Evolutionary conservation across 2,797 vertebrate species (phyloP).

Genomic region (Antrozous pallidus): DNA sequence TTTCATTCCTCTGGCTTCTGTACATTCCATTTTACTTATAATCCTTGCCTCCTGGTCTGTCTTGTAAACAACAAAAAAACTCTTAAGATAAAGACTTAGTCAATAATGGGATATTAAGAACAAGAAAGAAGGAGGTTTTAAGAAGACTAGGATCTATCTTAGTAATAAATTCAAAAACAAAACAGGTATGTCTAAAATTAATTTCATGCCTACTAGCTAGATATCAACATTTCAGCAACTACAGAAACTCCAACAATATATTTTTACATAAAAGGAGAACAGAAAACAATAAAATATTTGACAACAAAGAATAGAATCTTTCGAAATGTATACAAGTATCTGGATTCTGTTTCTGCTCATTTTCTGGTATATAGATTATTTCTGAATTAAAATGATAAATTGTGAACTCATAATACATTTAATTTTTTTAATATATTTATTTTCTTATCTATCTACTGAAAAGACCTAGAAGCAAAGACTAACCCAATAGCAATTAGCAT

Average conservation of each 20-base stretch:
- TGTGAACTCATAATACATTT: neutral
- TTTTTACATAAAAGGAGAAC: slow-evolving; percentile 11
- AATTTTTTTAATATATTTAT: neutral
- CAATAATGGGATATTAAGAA: neutral
- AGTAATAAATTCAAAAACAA: neutral
- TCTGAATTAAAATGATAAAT: slow-evolving; percentile 34
- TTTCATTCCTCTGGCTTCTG: neutral
- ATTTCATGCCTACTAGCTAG: neutral
- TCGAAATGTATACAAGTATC: neutral
- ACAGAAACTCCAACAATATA: neutral
- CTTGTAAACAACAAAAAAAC: neutral
- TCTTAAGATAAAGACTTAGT: neutral
- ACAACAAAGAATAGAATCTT: slow-evolving; percentile 7
- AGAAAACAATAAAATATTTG: slow-evolving; percentile 36
- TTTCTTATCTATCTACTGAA: neutral
- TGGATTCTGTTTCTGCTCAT: neutral
- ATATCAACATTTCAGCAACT: neutral
- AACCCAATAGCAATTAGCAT: neutral
- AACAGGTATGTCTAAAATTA: neutral
- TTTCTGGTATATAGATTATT: neutral
- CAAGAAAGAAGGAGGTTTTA: neutral
- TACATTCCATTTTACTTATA: neutral
- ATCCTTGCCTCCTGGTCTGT: neutral
- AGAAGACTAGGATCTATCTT: neutral
- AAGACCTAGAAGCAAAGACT: slow-evolving; percentile 28